Evolutionary conservation across 2,888 invertebrate species (phyloP), one percentile per base, ranked within the genome.

Genomic region (Lepidonotus clava): DNA sequence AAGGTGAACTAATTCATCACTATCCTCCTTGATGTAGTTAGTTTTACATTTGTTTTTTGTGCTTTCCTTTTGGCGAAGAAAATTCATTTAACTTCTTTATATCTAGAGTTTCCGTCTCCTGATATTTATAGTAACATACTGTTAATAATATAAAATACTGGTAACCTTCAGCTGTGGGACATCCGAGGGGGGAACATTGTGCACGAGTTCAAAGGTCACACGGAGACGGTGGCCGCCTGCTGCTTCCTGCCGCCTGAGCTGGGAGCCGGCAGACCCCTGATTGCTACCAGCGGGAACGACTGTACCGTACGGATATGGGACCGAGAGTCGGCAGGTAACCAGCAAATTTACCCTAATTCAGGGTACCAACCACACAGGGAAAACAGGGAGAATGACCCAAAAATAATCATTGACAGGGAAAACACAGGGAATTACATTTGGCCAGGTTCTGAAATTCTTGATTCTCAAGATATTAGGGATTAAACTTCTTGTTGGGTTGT

Each of bases 241-340:
- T 88, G 91, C 80, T 92, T 93, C 90, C 83, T 94, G 89, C 90
- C 92, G 77, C 84, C 91, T 86, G 21, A 76, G 18, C 34, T 86
- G 14, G 34, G 40, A 76, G 88, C 88, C 41, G 87, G 88, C n/a
- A 46, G 89, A 1, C 87, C 88, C 18, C 89, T 94, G 4, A 84
- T 95, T 2, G 92, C 93, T 2, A 94, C 94, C 32, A 92, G 93
- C 0, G 93, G 94, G 0, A 91, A 92, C n/a, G 95, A 95, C 89
- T 93, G 92, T 83, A 92, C 91, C 56, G 93, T 94, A 11, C 91
- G 92, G 86, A 87, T 95, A 1, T 95, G 95, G 95, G 93, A 94
- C 87, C 89, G 91, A 83, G 91, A 93, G 32, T 93, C 93, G 18
- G 92, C 91, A 90, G 92, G 95, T 94, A 88, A 40, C 8, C n/a